phyloP scores from a whole-genome alignment of 2,113 vertebrate species.

The Perognathus longimembris region DNA sequence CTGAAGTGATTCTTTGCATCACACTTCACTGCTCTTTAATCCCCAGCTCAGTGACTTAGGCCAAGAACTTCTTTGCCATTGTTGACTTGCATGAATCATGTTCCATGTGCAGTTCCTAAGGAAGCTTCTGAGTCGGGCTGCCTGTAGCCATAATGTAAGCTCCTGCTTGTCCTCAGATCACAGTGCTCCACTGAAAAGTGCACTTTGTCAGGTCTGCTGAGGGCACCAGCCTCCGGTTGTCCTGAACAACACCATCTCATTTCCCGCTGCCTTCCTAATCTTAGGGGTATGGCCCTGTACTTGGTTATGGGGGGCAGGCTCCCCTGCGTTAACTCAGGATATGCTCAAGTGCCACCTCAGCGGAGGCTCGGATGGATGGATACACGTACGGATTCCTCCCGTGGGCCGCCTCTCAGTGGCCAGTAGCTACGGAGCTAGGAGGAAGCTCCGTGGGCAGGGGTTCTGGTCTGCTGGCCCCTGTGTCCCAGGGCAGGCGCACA shows the following conservation, averaged over 20 bases:
- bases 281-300: neutral
- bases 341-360: neutral
- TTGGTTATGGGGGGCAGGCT: neutral
- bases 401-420: too few relatives aligned
- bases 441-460: too few relatives aligned
- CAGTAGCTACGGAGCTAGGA: too few relatives aligned
- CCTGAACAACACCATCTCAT: neutral
- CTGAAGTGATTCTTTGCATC: neutral
- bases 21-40: neutral
- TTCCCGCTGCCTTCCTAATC: fast-evolving
- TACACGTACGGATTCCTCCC: neutral
- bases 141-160: neutral
- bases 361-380: neutral
- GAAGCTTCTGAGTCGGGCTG: too few relatives aligned
- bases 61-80: neutral
- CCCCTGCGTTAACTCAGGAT: too few relatives aligned
- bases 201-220: neutral
- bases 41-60: neutral
- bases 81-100: neutral
- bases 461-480: neutral
- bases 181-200: neutral
- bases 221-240: neutral
- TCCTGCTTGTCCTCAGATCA: neutral
- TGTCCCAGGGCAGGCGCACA: neutral
- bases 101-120: too few relatives aligned